Evolutionary conservation across 2,797 vertebrate genomes (phyloP), one percentile per base, ranked within the genome.

Genomic region (Champsocephalus gunnari): DNA sequence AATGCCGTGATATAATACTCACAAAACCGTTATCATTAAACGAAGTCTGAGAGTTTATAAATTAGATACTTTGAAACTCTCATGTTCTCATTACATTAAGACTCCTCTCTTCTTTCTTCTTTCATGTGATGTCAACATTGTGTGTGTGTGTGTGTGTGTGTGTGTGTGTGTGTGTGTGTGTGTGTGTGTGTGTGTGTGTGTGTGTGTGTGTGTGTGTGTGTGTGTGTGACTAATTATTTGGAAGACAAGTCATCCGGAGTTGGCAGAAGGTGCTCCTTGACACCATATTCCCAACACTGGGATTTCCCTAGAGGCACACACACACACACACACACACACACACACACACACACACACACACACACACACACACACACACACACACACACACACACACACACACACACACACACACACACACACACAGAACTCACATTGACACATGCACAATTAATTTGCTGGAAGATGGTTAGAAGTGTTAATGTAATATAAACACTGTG

Each of bases 231-330:
- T 45, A 60, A 75, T 77, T 61, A 13, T 75, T 68, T 82, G 60
- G 71, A 81, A 75, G 55, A 71, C 28, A 71, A 72, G 64, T 66
- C 62, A 71, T 60, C 82, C 55, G 12, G 61, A 68, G 61, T 78
- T 86, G 80, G 80, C 80, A 86, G 71, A 61, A 59, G 49, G 63
- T 62, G 63, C 50, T 80, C 12, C 3, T 55, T 69, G 75, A 82
- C 84, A 85, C 65, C 66, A 38, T 58, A 61, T 53, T 72, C 62
- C 60, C 54, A 44, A 34, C 34, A 1, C 73, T 65, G 62, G 69
- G 81, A 83, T 75, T 85, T 76, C 73, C 75, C 67, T 44, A 64
- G 55, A 75, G 70, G 53, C 48, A 54, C 48, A 60, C 43, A 71
- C 59, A 48, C 65, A 65, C 41, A 60, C 53, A 64, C 24, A 69